Conservation (phyloP, 2,888 invertebrate species). For the Dryocosmus kuriphilus region DNA sequence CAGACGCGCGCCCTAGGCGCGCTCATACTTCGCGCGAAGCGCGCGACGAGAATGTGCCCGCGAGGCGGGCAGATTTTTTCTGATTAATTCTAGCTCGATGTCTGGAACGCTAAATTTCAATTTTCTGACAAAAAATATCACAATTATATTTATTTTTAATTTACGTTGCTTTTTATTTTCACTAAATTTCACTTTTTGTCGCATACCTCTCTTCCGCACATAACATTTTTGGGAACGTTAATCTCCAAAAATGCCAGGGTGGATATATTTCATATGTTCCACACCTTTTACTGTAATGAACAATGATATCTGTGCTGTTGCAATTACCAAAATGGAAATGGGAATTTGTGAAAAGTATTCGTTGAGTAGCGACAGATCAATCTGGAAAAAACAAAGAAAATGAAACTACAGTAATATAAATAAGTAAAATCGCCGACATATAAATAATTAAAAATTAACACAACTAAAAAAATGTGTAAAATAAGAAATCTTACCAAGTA, state of each 20-base stretch:
- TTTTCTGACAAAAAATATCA: too few relatives aligned
- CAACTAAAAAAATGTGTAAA: neutral
- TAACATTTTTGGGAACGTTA: conserved; percentile 58
- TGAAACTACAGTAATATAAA: neutral
- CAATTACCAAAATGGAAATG: conserved; percentile 54
- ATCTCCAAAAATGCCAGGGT: conserved; percentile 57
- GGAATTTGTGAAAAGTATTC: conserved; percentile 56
- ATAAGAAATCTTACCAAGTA: conserved; percentile 63
- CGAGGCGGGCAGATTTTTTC: too few relatives aligned
- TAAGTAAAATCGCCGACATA: neutral
- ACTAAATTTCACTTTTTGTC: too few relatives aligned
- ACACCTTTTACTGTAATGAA: conserved; percentile 49
- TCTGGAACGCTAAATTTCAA: neutral
- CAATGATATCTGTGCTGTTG: conserved; percentile 58
- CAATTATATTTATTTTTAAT: too few relatives aligned
- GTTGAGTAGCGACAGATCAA: conserved; percentile 65
- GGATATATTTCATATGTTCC: conserved; percentile 35
- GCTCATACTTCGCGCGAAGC: too few relatives aligned
- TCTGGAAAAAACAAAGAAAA: conserved; percentile 61
- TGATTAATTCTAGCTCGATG: neutral
- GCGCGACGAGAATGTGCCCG: too few relatives aligned
- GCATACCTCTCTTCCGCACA: conserved; percentile 53
- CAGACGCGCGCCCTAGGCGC: too few relatives aligned
- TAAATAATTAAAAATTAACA: neutral
- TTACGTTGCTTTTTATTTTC: too few relatives aligned